Percentiles rank a stretch among this genome's conserved stretches.
Conservation (phyloP, 2,888 invertebrate species). For the Euproctis similis region DNA sequence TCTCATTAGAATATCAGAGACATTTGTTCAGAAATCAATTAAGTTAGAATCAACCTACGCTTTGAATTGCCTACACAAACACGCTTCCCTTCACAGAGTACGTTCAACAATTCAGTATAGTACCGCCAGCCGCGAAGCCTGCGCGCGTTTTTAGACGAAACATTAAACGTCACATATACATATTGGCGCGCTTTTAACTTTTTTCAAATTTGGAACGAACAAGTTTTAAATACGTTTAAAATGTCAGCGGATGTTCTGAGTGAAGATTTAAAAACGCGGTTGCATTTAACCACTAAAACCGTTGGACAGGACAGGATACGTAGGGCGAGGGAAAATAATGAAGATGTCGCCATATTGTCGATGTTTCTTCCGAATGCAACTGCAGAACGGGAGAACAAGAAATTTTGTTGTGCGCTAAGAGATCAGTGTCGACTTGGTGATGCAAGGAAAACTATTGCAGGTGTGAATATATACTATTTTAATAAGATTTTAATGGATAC, state of each 20-base stretch:
- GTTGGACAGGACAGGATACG: constrained; percentile 89
- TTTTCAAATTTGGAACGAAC: too few relatives aligned
- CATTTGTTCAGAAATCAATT: too few relatives aligned
- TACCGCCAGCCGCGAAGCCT: constrained; percentile 65
- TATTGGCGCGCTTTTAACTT: constrained; percentile 33
- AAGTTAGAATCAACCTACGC: constrained; percentile 54
- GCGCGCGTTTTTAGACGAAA: constrained; percentile 19
- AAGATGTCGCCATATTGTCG: constrained; percentile 90
- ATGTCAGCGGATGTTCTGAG: constrained; percentile 87
- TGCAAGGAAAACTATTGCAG: constrained; percentile 85
- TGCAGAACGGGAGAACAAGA: constrained; percentile 79
- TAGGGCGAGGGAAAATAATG: constrained; percentile 86
- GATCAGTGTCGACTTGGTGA: constrained; percentile 86
- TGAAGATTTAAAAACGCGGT: constrained; percentile 83
- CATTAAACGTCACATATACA: constrained; percentile 28
- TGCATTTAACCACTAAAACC: constrained; percentile 85
- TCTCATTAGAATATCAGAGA: constrained; percentile 18
- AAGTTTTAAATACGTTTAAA: too few relatives aligned
- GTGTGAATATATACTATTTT: too few relatives aligned
- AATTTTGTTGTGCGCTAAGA: constrained; percentile 86
- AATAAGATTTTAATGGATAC: too few relatives aligned
- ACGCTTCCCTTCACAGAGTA: constrained; percentile 26
- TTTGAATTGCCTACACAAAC: constrained; percentile 28
- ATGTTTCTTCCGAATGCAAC: constrained; percentile 85
- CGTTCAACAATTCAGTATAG: constrained; percentile 45